Base-by-base conservation (phyloP, 1,140 invertebrate genomes). In the Apis laboriosa region DNA sequence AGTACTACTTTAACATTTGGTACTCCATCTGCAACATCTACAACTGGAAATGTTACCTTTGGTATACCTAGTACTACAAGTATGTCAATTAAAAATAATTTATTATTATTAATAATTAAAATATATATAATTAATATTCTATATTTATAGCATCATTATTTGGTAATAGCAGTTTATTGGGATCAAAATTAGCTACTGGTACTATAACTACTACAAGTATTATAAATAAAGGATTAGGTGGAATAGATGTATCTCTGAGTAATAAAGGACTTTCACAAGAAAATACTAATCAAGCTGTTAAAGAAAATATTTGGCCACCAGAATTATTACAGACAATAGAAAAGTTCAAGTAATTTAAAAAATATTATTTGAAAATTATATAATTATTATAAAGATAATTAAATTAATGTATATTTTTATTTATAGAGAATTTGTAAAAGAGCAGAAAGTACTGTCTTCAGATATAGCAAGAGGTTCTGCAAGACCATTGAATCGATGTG, bases 381-480 rank as follows among this genome's bases (percentile, higher is more conserved):
- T 66, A 68, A 34, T 21, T 34, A 61, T 55, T 17, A 43, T 28
- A 68, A 34, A 34, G 56, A n/a, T 82, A 21, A 43, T 51, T 80
- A 21, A 51, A 55, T 60, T 7, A 43, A 21, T 24, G 15, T 12
- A 80, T 15, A 94, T 96, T 70, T 72, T 60, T 75, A 64, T 90
- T 94, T 64, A 49, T 95, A 98, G 98, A 89, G 96, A 96, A 77
- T 96, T 97, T 94, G 96, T 98, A 0, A 98, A 98, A 94, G 96
- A 96, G 75, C 97, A 98, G 91, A 98, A 98, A 92, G 94, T 95
- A 0, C 94, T 97, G 13, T 96, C 97, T 85, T 98, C 98, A 1
- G 97, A 98, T 87, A 96, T 98, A 74, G 96, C 97, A 77, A 94
- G 97, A 72, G 95, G 96, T 61, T 96, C 96, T 7, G 95, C 95